These are phyloP conservation scores for Xenops minutus DNA, from an alignment of 2,797 vertebrate species.

Conservation along the genomic window DNA sequence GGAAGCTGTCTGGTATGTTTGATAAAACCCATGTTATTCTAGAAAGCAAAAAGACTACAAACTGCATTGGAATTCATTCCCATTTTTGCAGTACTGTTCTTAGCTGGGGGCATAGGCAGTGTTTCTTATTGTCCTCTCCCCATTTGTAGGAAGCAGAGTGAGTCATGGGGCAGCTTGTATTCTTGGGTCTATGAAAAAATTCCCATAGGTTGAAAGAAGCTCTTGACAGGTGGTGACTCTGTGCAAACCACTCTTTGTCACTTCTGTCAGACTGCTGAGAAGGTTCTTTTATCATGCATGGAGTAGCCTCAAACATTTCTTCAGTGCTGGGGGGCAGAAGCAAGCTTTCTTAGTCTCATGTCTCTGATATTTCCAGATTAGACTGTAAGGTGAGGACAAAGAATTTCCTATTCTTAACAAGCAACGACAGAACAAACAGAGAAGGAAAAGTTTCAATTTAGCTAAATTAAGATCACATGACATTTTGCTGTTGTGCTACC, in stretches of 20 bases:
- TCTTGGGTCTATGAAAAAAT: not conserved
- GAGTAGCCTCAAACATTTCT: not conserved
- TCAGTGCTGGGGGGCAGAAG: not conserved
- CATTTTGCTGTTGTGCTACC: constrained; percentile 47
- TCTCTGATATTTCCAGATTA: not conserved
- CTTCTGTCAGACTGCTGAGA: not conserved
- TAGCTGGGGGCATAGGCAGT: accelerated
- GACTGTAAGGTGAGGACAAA: constrained; percentile 29
- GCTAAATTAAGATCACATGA: constrained; percentile 56
- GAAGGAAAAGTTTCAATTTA: constrained; percentile 33
- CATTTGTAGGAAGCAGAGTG: not conserved
- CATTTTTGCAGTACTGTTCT: not conserved
- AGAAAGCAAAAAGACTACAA: not conserved
- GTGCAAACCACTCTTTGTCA: not conserved
- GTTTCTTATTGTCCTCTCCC: not conserved
- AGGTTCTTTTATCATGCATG: not conserved
- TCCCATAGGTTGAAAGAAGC: not conserved
- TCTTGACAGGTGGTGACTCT: not conserved
- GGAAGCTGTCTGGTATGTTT: not conserved
- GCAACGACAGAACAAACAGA: not conserved
- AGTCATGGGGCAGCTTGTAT: not conserved
- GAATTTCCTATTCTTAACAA: constrained; percentile 37
- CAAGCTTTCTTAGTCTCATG: not conserved
- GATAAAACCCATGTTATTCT: not conserved
- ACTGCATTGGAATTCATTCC: not conserved